Evolutionary conservation across 2,888 invertebrate species (phyloP), one percentile per base, ranked within the genome.

Genomic region (Chrysolina americana): DNA sequence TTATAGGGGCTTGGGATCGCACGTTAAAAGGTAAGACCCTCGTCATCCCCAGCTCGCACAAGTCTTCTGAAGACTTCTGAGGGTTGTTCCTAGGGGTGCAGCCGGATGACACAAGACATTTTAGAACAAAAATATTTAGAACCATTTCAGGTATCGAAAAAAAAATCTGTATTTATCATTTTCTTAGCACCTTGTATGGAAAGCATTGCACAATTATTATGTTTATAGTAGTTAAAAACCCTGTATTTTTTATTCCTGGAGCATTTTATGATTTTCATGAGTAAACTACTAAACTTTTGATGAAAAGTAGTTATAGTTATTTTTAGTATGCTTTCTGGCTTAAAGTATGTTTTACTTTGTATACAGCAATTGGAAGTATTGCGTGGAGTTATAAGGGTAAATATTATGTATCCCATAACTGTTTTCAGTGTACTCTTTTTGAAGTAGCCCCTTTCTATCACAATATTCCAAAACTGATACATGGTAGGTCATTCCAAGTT

Each of bases 311-410:
- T 53, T 28, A 70, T 68, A 21, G 21, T 47, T 71, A 50, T 73
- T 48, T 70, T 75, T 70, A 78, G 72, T 65, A 65, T 59, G 59
- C 71, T 73, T 74, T 72, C 68, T 76, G 71, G 79, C 76, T 81
- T 79, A 80, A 63, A 78, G 69, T 81, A 78, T 83, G 76, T 84
- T 83, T 85, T 84, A 81, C 80, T 79, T 83, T 76, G 66, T 75
- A 82, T 81, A 75, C 77, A 86, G 88, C 91, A 91, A 89, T 89
- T 91, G 87, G 90, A 90, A 87, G 89, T 90, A 83, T 89, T 90
- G 86, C 90, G 89, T 86, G 89, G 89, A 89, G 89, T 89, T 87
- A 90, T 89, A 87, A 88, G 90, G 91, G 91, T 91, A 91, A 90
- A 89, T 90, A 90, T 89, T 85, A 73, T 82, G 79, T 80, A 79